Evolutionary conservation across 2,888 invertebrate genomes (phyloP), one percentile per base, ranked within the genome.

Genomic region (Clusia tigrina): DNA sequence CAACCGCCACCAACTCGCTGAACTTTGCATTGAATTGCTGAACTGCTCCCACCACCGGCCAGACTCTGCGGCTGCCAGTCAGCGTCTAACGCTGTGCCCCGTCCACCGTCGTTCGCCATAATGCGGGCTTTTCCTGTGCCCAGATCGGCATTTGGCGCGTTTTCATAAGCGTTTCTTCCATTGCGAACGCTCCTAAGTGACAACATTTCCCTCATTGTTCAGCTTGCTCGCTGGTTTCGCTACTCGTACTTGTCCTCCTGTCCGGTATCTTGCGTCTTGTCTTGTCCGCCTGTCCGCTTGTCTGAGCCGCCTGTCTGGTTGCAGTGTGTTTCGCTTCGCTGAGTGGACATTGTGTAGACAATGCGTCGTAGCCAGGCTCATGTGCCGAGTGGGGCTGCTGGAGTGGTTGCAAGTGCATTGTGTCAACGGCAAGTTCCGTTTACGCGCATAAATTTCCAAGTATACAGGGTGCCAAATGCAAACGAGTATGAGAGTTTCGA

Each of bases 11-110:
- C 5, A 9, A 12, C 32, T 9, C 32, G 32, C 32, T 32, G 32
- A 12, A 32, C 6, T 32, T 32, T 32, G 32, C 12, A 32, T 5
- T 32, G 5, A 32, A 32, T 32, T 32, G 6, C 12, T 32, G 6
- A 32, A 32, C n/a, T n/a, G n/a, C n/a, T n/a, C n/a, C n/a, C n/a
- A 12, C 32, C 5, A 42, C 42, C n/a, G n/a, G 42, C 42, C 42
- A 42, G 42, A 42, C 42, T 68, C 73, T 69, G 66, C 70, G 67
- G 69, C 69, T 71, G 72, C 65, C 67, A 67, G 70, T 65, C 66
- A 65, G 64, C 58, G 59, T 22, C 24, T 54, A 67, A 62, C 69
- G 32, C 12, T 9, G 32, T 32, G 6, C 6, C 6, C 32, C 32
- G 32, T 12, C 12, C 5, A 32, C 12, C 12, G 32, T 32, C 32